Evolutionary conservation across 2,113 vertebrate genomes (phyloP), one percentile per base, ranked within the genome.

Genomic region (Daphoenositta chrysoptera): DNA sequence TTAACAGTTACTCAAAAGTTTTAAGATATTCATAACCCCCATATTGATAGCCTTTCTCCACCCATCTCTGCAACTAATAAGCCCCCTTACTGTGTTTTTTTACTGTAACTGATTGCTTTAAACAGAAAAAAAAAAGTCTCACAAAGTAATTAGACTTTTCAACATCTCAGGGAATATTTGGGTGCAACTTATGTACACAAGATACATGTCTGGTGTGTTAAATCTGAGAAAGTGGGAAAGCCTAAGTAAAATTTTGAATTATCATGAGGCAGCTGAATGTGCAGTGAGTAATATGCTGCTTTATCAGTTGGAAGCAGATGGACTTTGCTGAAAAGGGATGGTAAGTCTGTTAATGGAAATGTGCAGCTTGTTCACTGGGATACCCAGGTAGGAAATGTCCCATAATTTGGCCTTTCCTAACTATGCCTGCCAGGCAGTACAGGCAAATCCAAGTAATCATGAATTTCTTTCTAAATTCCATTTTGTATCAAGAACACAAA

Each of bases 231-330:
- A 73, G 64, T 35, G 15, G 30, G 13, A 78, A 72, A 73, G 54
- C 31, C 12, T 31, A 70, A 90, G 23, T 50, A 78, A 82, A 78
- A 27, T 75, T 89, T 28, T 63, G 44, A 85, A 84, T 93, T 65
- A 87, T 37, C 47, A 63, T 18, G 11, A 91, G 40, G 64, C 58
- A 94, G 56, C 15, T 82, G 68, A 75, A 78, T 21, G n/a, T 1
- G 1, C 39, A 70, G 23, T 42, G 50, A 72, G 35, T 68, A 75
- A 87, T 44, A 85, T 27, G 24, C n/a, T 90, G 50, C 56, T 91
- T 94, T 95, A 96, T 94, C 70, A 91, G 78, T 7, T 61, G 82
- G 37, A 83, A 94, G 65, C 93, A 94, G 72, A 93, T 37, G 56
- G 56, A 70, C 37, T 83, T 82, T 35, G 21, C 71, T 79, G 69